These are phyloP conservation scores for Nezara viridula DNA, from an alignment of 2,888 invertebrate species.

Conservation along the genomic window DNA sequence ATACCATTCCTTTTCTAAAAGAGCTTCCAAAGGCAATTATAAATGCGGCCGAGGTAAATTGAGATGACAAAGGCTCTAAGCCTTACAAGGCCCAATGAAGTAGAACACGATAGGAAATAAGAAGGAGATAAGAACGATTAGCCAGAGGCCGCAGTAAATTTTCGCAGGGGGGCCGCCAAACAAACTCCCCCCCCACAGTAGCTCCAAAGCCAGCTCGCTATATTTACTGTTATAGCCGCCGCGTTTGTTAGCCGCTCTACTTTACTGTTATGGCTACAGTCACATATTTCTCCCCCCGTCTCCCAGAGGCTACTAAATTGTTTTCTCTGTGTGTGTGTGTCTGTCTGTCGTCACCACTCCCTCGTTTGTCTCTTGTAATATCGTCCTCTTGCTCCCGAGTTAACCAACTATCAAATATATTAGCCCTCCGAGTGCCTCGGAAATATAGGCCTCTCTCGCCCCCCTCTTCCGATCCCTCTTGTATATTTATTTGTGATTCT, in stretches of 20 bases:
- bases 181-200: not conserved
- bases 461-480: not conserved
- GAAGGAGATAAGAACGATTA: conserved; percentile 51
- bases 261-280: conserved; percentile 48
- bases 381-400: conserved; percentile 11
- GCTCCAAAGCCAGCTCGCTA: conserved; percentile 33
- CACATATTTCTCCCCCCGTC: conserved; percentile 23
- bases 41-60: conserved; percentile 37
- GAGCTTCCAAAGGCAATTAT: not conserved
- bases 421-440: not conserved
- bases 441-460: conserved; percentile 13
- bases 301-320: conserved; percentile 22
- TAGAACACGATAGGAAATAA: conserved; percentile 49
- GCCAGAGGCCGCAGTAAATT: conserved; percentile 27
- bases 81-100: conserved; percentile 42
- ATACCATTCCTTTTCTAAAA: conserved; percentile 4
- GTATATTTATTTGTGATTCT: not conserved
- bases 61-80: conserved; percentile 21
- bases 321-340: conserved; percentile 39
- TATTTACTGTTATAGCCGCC: conserved; percentile 43
- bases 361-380: conserved; percentile 45
- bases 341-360: conserved; percentile 46
- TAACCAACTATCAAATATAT: conserved; percentile 44
- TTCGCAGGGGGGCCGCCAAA: not conserved
- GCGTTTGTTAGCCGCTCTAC: conserved; percentile 49